Conservation (phyloP, 2,888 invertebrate genomes). For the Heliconius hortense region DNA sequence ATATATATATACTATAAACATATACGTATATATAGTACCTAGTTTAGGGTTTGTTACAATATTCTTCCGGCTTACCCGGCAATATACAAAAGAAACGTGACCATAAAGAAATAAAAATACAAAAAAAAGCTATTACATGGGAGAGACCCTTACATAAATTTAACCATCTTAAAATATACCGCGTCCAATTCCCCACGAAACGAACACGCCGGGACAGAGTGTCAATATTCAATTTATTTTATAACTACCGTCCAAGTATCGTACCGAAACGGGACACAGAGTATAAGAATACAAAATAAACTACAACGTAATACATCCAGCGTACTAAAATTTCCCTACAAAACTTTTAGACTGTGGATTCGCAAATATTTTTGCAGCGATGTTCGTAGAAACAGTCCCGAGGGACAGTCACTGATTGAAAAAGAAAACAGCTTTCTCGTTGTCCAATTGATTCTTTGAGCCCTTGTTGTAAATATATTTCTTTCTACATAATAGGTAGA, state of each 20-base stretch:
- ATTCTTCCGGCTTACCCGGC: not conserved
- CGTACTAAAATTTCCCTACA: not conserved
- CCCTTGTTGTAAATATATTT: constrained; percentile 64
- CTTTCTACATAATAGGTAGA: not conserved
- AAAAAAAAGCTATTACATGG: constrained; percentile 15
- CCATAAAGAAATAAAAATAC: constrained; percentile 22
- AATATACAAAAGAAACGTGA: not conserved
- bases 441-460: constrained; percentile 75
- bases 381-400: constrained; percentile 57
- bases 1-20: no score
- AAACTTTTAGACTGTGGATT: constrained; percentile 52
- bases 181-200: constrained; percentile 58
- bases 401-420: constrained; percentile 75
- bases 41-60: not conserved
- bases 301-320: constrained; percentile 6
- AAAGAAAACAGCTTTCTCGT: constrained; percentile 76
- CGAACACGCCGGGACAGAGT: constrained; percentile 52
- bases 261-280: constrained; percentile 51
- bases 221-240: constrained; percentile 74
- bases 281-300: constrained; percentile 27
- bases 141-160: constrained; percentile 26
- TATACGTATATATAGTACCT: no score
- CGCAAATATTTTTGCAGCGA: constrained; percentile 50
- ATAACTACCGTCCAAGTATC: constrained; percentile 59
- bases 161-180: constrained; percentile 59